Percentiles rank a stretch among this genome's conserved stretches.
Evolutionary conservation across 2,797 vertebrate species (phyloP).

Genomic region (Chrosomus eos): DNA sequence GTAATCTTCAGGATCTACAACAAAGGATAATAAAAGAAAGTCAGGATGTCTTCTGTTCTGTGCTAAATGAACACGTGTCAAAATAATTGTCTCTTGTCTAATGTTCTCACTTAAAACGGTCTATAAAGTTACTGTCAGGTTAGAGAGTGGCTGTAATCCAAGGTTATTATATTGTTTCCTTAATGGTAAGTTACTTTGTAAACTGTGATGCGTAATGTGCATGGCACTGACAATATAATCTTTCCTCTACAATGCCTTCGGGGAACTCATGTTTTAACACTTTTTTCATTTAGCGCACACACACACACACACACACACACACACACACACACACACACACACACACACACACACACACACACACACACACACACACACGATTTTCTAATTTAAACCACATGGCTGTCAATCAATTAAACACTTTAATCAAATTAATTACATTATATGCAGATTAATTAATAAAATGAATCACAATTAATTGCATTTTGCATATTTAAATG

Average conservation of each 20-base stretch:
- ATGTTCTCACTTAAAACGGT: conserved; percentile 24
- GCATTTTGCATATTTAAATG: not conserved
- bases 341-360: no score
- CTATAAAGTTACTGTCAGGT: conserved; percentile 24
- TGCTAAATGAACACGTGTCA: not conserved
- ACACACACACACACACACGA: not conserved
- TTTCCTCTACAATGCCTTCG: conserved; percentile 26
- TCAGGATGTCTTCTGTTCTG: not conserved
- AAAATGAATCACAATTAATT: not conserved
- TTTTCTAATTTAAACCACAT: not conserved
- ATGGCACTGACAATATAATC: conserved; percentile 26
- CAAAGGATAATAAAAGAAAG: conserved; percentile 54
- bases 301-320: no score
- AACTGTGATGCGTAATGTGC: conserved; percentile 5
- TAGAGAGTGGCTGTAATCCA: conserved; percentile 16
- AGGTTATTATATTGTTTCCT: conserved; percentile 50
- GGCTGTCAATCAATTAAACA: not conserved
- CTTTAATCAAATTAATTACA: not conserved
- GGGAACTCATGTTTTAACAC: conserved; percentile 34
- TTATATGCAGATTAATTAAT: not conserved
- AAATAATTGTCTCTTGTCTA: conserved; percentile 11
- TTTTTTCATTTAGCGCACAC: conserved; percentile 57
- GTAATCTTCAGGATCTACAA: conserved; percentile 97
- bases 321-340: no score
- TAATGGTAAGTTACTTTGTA: conserved; percentile 32